Base-by-base conservation (phyloP, 2,888 invertebrate species). In the Athrips mouffetella region DNA sequence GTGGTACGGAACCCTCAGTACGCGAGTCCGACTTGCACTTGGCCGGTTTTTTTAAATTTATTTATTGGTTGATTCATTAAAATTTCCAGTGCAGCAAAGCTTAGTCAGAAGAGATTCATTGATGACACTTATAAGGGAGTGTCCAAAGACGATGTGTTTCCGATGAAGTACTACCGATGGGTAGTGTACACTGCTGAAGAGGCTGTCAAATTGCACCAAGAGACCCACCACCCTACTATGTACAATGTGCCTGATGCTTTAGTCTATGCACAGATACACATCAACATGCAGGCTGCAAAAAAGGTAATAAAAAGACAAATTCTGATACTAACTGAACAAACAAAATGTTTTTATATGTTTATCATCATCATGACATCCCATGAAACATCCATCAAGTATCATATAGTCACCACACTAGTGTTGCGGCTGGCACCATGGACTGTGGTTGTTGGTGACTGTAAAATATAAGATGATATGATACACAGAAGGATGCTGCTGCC, bases 181-280 rank as follows among this genome's bases (percentile, higher is more conserved):
- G 63, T 80, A 13, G 65, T 80, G 1, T 94, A 93, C 78, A 78
- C 92, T 0, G 91, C 96, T 1, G 84, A 89, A 11, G 95, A 96
- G 63, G 97, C 96, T 0, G 88, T 98, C 10, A 81, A 91, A 53
- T 92, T 91, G 50, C 94, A 96, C 64, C 90, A 93, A 41, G 95
- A 97, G 76, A 92, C 92, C 0, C 94, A 96, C 73, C 94, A 96
- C 72, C 94, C 96, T 0, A 91, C 94, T 1, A 93, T 97, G 85
- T 94, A 92, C 64, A 94, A 97, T 77, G 80, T 89, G 29, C 94
- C 95, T 0, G 89, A 93, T 72, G 93, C 95, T 0, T 80, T 91
- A 10, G 74, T 98, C 0, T 90, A 89, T 56, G 91, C 94, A 2
- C 80, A 90, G 29, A 86, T 97, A 49, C 96, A 97, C 72, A 75